A percentile compares a stretch with the other conserved stretches of the same genome.
These are phyloP conservation scores for Myzus persicae DNA, from an alignment of 1,140 invertebrate genomes.

Conservation along the genomic window DNA sequence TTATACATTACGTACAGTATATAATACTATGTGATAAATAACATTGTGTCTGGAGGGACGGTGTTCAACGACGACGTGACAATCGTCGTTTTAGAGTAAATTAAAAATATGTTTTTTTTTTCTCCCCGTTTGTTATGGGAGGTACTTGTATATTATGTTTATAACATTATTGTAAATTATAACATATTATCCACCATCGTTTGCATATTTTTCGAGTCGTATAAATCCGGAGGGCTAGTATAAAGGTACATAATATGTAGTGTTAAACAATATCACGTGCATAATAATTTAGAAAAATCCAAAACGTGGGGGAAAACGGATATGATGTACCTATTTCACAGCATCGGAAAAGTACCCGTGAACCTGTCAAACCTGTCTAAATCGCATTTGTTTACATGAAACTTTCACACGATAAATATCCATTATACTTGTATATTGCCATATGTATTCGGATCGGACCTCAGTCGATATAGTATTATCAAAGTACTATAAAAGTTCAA, in stretches of 20 bases:
- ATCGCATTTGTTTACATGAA: background rate
- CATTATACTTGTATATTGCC: background rate
- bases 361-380: too few species aligned
- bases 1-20: background rate
- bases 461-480: background rate
- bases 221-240: background rate
- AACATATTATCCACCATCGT: background rate
- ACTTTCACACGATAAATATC: background rate
- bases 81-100: background rate
- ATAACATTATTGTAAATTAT: background rate
- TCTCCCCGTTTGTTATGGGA: background rate
- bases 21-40: background rate
- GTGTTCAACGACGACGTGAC: background rate
- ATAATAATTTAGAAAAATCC: background rate
- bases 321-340: background rate
- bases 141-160: background rate
- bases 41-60: background rate
- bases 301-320: background rate
- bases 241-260: background rate
- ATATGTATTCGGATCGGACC: background rate
- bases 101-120: background rate
- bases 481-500: background rate
- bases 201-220: background rate
- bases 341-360: background rate
- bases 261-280: background rate